Percentiles rank a stretch among this genome's conserved stretches.
Evolutionary conservation across 2,888 invertebrate species (phyloP).

Genomic region (Tethea ocularis): DNA sequence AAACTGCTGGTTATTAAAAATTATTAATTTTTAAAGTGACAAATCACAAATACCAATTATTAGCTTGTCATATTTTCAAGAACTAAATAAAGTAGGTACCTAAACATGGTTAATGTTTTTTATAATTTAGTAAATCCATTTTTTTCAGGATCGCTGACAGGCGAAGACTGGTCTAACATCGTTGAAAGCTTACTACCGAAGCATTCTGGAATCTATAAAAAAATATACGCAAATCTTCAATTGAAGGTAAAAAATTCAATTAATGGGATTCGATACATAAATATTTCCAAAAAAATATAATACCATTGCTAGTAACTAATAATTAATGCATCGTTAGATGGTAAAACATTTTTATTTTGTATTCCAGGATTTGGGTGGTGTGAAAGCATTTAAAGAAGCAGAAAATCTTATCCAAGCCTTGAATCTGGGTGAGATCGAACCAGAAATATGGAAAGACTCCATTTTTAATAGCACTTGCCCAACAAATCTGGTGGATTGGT

Average conservation of each 20-base stretch:
- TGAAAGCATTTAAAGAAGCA: slow-evolving; percentile 75
- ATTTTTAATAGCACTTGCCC: slow-evolving; percentile 76
- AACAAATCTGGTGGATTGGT: slow-evolving; percentile 75
- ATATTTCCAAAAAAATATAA: too few relatives aligned
- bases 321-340: too few relatives aligned
- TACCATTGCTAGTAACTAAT: too few relatives aligned
- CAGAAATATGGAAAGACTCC: slow-evolving; percentile 74
- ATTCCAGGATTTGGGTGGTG: slow-evolving; percentile 75
- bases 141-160: slow-evolving; percentile 79
- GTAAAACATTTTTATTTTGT: slow-evolving; percentile 16
- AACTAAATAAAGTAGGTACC: too few relatives aligned
- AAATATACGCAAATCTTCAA: slow-evolving; percentile 74
- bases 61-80: too few relatives aligned
- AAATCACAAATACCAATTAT: too few relatives aligned
- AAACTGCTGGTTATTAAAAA: too few relatives aligned
- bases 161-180: slow-evolving; percentile 84
- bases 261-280: background rate
- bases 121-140: background rate
- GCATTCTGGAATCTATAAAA: slow-evolving; percentile 75
- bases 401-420: slow-evolving; percentile 69
- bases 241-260: slow-evolving; percentile 61
- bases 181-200: slow-evolving; percentile 83
- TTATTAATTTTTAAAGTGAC: too few relatives aligned
- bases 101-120: too few relatives aligned
- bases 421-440: slow-evolving; percentile 71